Evolutionary conservation across 1,140 invertebrate genomes (phyloP).

Genomic region (Parasteatoda tepidariorum): DNA sequence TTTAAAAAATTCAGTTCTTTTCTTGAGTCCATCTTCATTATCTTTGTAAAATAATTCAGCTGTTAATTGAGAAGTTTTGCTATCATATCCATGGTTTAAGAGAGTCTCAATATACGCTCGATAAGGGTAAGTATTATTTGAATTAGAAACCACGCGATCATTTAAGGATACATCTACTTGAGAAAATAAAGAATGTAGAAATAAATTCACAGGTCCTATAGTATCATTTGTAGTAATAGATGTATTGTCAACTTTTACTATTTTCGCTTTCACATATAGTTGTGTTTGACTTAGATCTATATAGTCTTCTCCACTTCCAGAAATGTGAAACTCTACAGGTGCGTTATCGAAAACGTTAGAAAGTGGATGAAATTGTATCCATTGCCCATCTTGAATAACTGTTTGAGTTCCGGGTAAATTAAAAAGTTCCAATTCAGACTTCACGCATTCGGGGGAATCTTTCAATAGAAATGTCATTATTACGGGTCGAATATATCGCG

Average conservation of each 20-base stretch:
- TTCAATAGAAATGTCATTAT: slow-evolving; percentile 7
- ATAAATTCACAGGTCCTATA: slow-evolving; percentile 15
- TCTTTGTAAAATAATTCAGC: slow-evolving; percentile 3
- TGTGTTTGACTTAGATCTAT: slow-evolving; percentile 5
- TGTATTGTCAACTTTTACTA: too few species aligned
- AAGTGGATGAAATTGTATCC: too few species aligned
- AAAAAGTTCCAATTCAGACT: too few species aligned
- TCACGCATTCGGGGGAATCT: slow-evolving; percentile 26
- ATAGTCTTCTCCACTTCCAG: slow-evolving; percentile 31
- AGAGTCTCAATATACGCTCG: slow-evolving; percentile 10
- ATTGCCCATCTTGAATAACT: too few species aligned
- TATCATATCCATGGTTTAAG: slow-evolving; percentile 9
- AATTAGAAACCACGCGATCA: too few species aligned
- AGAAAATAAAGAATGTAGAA: slow-evolving; percentile 33
- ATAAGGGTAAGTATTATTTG: slow-evolving; percentile 5
- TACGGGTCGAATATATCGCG: slow-evolving; percentile 24
- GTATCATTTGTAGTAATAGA: not conserved
- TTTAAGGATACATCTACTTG: slow-evolving; percentile 25
- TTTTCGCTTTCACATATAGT: slow-evolving; percentile 13
- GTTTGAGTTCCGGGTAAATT: too few species aligned
- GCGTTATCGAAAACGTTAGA: too few species aligned
- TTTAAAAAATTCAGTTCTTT: slow-evolving; percentile 6
- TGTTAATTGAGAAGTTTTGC: slow-evolving; percentile 17
- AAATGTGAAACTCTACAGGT: too few species aligned
- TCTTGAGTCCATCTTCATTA: not conserved